Evolutionary conservation across 1,140 invertebrate genomes (phyloP).

Genomic region (Drosophila sulfurigaster): DNA sequence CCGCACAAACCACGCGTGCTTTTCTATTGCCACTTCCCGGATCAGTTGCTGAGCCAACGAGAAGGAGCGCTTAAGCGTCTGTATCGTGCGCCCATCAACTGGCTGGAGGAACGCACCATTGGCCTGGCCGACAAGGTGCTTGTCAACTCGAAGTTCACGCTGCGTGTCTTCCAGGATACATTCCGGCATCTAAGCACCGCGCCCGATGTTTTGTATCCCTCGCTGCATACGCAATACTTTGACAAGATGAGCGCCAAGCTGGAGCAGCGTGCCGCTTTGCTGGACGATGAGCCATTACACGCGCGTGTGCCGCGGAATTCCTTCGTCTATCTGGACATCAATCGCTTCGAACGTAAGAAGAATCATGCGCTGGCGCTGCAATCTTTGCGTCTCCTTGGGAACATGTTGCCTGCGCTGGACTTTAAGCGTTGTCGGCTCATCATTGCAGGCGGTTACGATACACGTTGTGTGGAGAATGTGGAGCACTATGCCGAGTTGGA

Average conservation of each 20-base stretch:
- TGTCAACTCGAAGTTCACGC: slow-evolving; percentile 98
- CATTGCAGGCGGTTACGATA: slow-evolving; percentile 99
- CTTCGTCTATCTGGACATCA: slow-evolving; percentile 95
- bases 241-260: slow-evolving; percentile 86
- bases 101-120: slow-evolving; percentile 96
- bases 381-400: slow-evolving; percentile 90
- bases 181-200: slow-evolving; percentile 90
- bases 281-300: slow-evolving; percentile 64
- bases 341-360: slow-evolving; percentile 99
- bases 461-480: slow-evolving; percentile 94
- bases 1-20: slow-evolving; percentile 89
- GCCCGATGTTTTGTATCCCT: slow-evolving; percentile 96
- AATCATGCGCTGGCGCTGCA: slow-evolving; percentile 94
- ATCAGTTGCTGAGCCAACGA: slow-evolving; percentile 92
- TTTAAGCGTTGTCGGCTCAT: slow-evolving; percentile 92
- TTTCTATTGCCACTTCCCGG: slow-evolving; percentile 99
- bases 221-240: slow-evolving; percentile 93
- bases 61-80: slow-evolving; percentile 90
- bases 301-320: slow-evolving; percentile 85
- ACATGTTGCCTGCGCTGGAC: slow-evolving; percentile 86
- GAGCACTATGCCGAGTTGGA: slow-evolving; percentile 93
- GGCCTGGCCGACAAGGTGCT: slow-evolving; percentile 93
- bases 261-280: slow-evolving; percentile 68
- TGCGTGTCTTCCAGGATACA: slow-evolving; percentile 92
- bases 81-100: slow-evolving; percentile 96